Evolutionary conservation across 2,797 vertebrate species (phyloP).

Genomic region (Phylloscopus collybita): DNA sequence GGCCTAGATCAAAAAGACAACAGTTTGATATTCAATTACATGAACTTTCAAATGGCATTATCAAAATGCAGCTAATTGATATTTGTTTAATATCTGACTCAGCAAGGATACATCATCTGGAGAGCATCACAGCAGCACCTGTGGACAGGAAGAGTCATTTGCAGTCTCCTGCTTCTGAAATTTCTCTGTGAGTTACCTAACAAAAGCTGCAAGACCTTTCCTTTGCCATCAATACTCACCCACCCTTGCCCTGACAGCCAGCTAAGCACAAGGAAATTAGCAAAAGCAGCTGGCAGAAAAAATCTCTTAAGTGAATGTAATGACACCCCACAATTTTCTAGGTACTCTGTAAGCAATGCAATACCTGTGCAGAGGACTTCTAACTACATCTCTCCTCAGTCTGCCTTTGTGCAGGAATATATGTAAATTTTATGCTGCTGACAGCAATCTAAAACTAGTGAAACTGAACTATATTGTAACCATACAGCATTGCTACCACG

Average conservation of each 20-base stretch:
- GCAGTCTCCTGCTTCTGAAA: not conserved
- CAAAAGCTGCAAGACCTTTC: not conserved
- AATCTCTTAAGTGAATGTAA: not conserved
- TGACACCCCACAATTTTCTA: not conserved
- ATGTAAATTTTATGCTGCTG: conserved; percentile 17
- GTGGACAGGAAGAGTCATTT: not conserved
- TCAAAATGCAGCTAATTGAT: not conserved
- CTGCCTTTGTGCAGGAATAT: not conserved
- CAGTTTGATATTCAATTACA: not conserved
- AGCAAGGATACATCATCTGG: not conserved
- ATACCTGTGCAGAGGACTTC: not conserved
- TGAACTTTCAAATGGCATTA: not conserved
- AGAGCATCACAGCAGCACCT: not conserved
- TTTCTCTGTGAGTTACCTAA: not conserved
- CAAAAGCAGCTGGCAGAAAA: not conserved
- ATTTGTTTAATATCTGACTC: not conserved
- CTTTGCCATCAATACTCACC: not conserved
- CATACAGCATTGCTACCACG: not conserved
- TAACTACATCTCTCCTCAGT: not conserved
- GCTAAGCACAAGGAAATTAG: not conserved
- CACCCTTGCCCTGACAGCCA: not conserved
- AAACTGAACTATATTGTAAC: not conserved
- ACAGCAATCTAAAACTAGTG: not conserved
- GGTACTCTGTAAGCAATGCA: not conserved
- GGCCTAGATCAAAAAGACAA: not conserved